Conservation (phyloP, 2,797 vertebrate species). For the Labeo calbasu region DNA sequence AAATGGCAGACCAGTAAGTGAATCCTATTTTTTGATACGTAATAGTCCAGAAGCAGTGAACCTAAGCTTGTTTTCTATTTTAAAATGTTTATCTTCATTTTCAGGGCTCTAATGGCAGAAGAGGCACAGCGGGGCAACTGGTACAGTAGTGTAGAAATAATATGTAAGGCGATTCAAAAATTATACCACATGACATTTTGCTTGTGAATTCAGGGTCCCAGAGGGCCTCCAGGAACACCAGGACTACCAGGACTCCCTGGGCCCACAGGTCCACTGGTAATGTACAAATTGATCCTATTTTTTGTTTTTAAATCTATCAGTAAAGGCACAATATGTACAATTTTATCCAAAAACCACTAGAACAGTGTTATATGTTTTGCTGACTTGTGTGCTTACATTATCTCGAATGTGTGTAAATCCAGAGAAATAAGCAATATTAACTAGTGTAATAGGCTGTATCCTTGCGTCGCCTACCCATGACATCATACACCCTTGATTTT, state of each 20-base stretch:
- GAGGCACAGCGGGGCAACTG: conserved; percentile 77
- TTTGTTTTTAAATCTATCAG: background rate
- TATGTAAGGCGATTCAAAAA: background rate
- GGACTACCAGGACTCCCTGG: conserved; percentile 77
- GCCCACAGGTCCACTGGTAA: conserved; percentile 79
- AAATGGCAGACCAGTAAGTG: conserved; percentile 70
- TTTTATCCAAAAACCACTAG: too few relatives aligned
- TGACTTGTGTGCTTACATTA: too few relatives aligned
- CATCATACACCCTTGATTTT: too few relatives aligned
- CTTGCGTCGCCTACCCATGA: too few relatives aligned
- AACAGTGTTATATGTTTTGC: too few relatives aligned
- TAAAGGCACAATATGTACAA: too few relatives aligned
- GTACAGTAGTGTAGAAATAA: conserved; percentile 64
- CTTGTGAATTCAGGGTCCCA: conserved; percentile 71
- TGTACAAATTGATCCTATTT: background rate
- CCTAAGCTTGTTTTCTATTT: background rate
- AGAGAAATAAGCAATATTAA: too few relatives aligned
- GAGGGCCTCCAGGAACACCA: conserved; percentile 72
- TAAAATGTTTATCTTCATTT: conserved; percentile 16
- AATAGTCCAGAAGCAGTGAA: background rate
- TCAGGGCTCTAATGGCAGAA: conserved; percentile 81
- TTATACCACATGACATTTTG: background rate
- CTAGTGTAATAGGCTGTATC: too few relatives aligned
- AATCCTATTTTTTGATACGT: background rate
- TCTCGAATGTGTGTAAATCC: background rate